Evolutionary conservation across 2,113 vertebrate genomes (phyloP), one percentile per base, ranked within the genome.

Genomic region (Sterna hirundo): DNA sequence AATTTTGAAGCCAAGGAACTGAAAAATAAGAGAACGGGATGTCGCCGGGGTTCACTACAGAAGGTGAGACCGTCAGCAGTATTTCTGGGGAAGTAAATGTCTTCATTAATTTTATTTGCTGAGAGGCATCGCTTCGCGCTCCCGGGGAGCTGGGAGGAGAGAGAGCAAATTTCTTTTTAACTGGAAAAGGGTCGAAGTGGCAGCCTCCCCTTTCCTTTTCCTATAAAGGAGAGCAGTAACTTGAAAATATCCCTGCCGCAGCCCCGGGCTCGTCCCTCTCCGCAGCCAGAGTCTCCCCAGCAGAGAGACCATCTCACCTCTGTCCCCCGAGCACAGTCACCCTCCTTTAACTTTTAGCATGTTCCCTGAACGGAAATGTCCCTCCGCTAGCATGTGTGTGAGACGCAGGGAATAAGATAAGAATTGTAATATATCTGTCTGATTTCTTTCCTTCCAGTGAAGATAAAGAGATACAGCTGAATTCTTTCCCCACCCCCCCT

Each of bases 281-380:
- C 38, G 49, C 64, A 81, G 62, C 36, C 68, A 57, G 42, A 14
- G 13, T 19, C 32, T 70, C 51, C n/a, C 8, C 30, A 42, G 25
- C 51, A 58, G n/a, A 38, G 21, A 6, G 4, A 47, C 1, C 72
- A 68, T 27, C 72, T 32, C 68, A 44, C 68, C 77, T 32, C 49
- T 3, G 4, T 76, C 66, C 74, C 20, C 69, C 51, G 79, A 65
- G 86, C 65, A 88, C 72, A 34, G 23, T 95, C 92, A 83, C 72
- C 90, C 86, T 95, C 76, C 64, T 82, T 81, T 92, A 92, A 88
- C 86, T 95, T 97, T 79, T 93, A 79, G 60, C 47, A 75, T 60
- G 68, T 96, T 95, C 92, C 69, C 77, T 86, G 92, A 95, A 93
- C 90, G n/a, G 92, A 81, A 71, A 40, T 44, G 71, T 77, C 76